phyloP scores from a whole-genome alignment of 2,888 invertebrate genomes.

The Imbricaverruca yamaguchii region DNA sequence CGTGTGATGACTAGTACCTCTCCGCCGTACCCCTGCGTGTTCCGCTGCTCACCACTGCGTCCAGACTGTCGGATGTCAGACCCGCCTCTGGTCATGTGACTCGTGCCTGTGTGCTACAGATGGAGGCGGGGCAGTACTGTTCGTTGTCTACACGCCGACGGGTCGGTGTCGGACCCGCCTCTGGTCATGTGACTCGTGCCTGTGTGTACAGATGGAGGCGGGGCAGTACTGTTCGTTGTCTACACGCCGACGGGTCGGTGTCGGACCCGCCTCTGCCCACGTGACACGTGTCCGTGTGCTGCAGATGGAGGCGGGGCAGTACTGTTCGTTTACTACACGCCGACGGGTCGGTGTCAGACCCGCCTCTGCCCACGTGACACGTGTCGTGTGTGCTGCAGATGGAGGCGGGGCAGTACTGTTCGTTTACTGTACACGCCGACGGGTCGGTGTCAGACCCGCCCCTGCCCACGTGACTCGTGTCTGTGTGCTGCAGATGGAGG shows the following conservation, averaged over 20 bases:
- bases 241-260: conserved; percentile 6
- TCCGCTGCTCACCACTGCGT: too few species aligned
- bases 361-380: conserved; percentile 41
- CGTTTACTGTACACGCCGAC: conserved; percentile 53
- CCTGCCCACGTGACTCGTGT: conserved; percentile 49
- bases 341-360: conserved; percentile 33
- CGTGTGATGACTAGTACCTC: too few species aligned
- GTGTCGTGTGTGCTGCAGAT: conserved; percentile 54
- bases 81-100: too few species aligned
- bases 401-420: conserved; percentile 58
- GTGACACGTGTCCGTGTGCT: conserved; percentile 46
- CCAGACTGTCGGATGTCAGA: too few species aligned
- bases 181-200: too few species aligned
- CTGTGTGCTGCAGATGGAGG: conserved; percentile 54
- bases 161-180: too few species aligned
- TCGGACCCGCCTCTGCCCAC: conserved; percentile 40
- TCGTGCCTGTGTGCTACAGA: too few species aligned
- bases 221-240: neutral
- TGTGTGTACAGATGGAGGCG: too few species aligned
- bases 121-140: conserved; percentile 18
- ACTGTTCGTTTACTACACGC: conserved; percentile 55
- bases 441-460: too few species aligned
- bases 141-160: too few species aligned
- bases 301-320: conserved; percentile 56
- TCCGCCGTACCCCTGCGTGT: too few species aligned